These are phyloP conservation scores for Campoletis raptor DNA, from an alignment of 2,888 invertebrate genomes.

Conservation along the genomic window DNA sequence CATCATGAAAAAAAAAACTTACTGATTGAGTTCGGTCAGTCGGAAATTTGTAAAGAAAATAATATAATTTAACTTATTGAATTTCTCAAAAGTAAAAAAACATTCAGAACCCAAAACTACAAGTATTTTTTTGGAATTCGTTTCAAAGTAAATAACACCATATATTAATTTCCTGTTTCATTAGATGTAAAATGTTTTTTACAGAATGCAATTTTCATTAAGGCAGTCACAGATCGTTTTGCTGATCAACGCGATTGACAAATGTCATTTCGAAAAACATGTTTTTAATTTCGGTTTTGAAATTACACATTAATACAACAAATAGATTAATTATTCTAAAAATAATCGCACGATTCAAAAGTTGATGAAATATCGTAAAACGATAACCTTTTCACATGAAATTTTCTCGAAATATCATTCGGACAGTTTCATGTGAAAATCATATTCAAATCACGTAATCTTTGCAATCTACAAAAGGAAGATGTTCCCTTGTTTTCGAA, in stretches of 20 bases:
- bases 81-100: too few relatives aligned
- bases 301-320: not conserved
- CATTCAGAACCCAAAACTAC: too few relatives aligned
- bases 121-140: too few relatives aligned
- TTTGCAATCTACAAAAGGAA: not conserved
- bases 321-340: not conserved
- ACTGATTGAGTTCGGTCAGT: not conserved
- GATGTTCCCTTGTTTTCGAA: not conserved
- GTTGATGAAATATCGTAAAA: not conserved
- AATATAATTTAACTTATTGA: not conserved
- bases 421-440: not conserved
- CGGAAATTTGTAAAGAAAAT: not conserved
- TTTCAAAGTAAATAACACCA: too few relatives aligned
- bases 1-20: not conserved
- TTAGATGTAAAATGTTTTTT: too few relatives aligned
- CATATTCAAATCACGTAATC: not conserved
- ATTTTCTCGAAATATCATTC: slow-evolving; percentile 12
- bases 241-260: too few relatives aligned
- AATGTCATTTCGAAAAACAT: too few relatives aligned
- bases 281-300: too few relatives aligned
- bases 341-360: not conserved
- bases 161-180: too few relatives aligned
- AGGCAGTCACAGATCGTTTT: too few relatives aligned
- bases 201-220: too few relatives aligned
- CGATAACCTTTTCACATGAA: not conserved